Base-by-base conservation (phyloP, 2,888 invertebrate genomes). In the Mellilla xanthometata region DNA sequence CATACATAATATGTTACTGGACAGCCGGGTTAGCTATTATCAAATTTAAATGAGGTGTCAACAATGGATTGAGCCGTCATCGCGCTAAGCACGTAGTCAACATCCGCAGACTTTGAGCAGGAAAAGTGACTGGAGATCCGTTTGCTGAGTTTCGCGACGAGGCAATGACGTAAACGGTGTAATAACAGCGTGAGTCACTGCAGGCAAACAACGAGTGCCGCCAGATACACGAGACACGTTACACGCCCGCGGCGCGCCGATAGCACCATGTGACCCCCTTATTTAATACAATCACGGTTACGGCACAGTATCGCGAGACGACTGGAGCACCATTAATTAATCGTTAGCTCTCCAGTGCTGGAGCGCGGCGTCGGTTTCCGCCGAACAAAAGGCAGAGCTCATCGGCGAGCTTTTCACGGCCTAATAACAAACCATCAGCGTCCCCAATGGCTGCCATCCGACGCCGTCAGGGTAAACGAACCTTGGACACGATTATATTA, bases 351-450 rank as follows among this genome's bases (percentile, higher is more conserved):
- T 52, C 40, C 40, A 44, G 19, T 36, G 44, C 48, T 53, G 13
- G 28, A 33, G 27, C 22, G 13, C 39, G 40, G 9, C 35, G 47
- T 42, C 40, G 46, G 60, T 72, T 71, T 38, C 56, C 52, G 28
- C 53, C 47, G 56, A 68, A 78, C 75, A 79, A 78, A 74, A 66
- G 70, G 54, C 54, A 39, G 57, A 49, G 51, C 56, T 60, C 58
- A 26, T 48, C 49, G 47, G 34, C 50, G 48, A 28, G 31, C 50
- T 64, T 64, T 74, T 75, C 65, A 68, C 52, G 62, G 51, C 57
- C 60, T 73, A 72, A 72, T 72, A 70, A 60, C 67, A 52, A 54
- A 55, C 58, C 59, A 63, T 69, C 68, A 67, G 58, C 49, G 59
- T 34, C 56, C 48, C 48, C 62, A 48, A 62, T 58, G 54, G 52